Base-by-base conservation (phyloP, 2,113 vertebrate species). In the Dromiciops gliroides region DNA sequence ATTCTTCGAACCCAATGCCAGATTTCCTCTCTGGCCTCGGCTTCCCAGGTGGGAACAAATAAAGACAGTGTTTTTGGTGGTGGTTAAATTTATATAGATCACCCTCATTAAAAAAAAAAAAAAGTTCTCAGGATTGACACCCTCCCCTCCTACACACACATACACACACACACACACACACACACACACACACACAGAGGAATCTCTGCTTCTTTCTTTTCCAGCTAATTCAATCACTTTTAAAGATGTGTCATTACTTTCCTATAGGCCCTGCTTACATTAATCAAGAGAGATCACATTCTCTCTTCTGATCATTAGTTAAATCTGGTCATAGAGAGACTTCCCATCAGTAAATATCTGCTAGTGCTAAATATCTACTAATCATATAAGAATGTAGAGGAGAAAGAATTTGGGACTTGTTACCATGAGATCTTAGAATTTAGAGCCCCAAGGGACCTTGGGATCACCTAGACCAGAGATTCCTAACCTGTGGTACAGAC, bases 41-140 rank as follows among this genome's bases (percentile, higher is more conserved):
- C 89, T 90, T 90, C 48, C 48, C 89, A 90, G 89, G 48, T 90
- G 23, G 48, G 89, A 48, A 90, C 89, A 49, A 90, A 90, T 90
- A 26, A 50, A 48, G 48, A 25, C 89, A 90, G 89, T 48, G 89
- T 90, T 90, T 90, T 90, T 48, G 48, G 89, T 90, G 89, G 24
- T 90, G 89, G 48, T 90, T 90, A 50, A 48, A 90, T 90, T 28
- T 50, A 28, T 49, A 50, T 24, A 48, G 67, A 44, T 83, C 67
- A 83, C 67, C n/a, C 67, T 83, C 37, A 44, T 83, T n/a, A n/a
- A n/a, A n/a, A 75, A 83, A 83, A 83, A 44, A 37, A 75, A 60
- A 37, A 44, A 22, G n/a, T 83, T 83, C n/a, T 44, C 8, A 44
- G 19, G 19, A 83, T 23, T 19, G 1, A 83, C 67, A 83, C 67